Evolutionary conservation across 2,888 invertebrate species (phyloP), one percentile per base, ranked within the genome.

Genomic region (Pollenia labialis): DNA sequence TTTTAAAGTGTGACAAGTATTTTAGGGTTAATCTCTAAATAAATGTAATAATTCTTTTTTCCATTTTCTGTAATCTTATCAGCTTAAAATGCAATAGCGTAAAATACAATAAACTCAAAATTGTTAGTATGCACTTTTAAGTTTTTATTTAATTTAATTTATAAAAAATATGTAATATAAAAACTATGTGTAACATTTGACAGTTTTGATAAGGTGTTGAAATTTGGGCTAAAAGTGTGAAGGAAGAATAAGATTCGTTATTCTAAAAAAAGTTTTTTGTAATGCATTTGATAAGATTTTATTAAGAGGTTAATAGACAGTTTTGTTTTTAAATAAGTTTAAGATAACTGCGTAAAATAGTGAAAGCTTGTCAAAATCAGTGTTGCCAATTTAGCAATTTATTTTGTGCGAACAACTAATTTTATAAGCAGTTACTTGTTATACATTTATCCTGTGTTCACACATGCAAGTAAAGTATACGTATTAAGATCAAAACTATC

Each of bases 21-120:
- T 54, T 54, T 18, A 68, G 12, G 52, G 52, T 0, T 68, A 75
- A 62, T 50, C 60, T 50, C 48, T 16, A 50, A 58, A 77, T 71
- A 77, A 77, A 77, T 77, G 76, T 64, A 32, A 46, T 32, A 69
- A 42, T 50, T 68, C 11, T 14, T 40, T 16, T 58, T 18, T 50
- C 1, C 52, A 12, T 32, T 48, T 11, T 14, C 50, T 71, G 54
- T 76, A 81, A 85, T 85, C 85, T 81, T 81, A 85, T 85, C 85
- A 85, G 75, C 56, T 50, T 32, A 10, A 69, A 75, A 62, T 75
- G 52, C 54, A 60, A 44, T 18, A 42, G 16, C 50, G 4, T 4
- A 64, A 64, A 64, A 60, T 42, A 62, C 46, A 54, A 85, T 68
- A 32, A 74, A 85, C 74, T 62, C 54, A 48, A 80, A 64, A 56